Base-by-base conservation (phyloP, 2,113 vertebrate genomes). In the Clupea harengus region DNA sequence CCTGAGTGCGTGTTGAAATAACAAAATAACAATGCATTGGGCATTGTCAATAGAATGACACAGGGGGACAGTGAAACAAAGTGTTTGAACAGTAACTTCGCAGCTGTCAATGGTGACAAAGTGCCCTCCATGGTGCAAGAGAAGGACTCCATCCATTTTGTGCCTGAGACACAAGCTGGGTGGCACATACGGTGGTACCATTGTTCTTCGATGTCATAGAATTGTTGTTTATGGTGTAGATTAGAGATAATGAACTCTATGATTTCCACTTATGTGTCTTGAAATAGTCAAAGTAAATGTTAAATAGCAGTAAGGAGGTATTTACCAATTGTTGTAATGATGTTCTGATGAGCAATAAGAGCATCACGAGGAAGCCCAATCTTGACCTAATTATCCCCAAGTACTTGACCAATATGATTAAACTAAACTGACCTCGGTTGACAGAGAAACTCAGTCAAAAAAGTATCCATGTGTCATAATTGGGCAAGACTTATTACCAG, bases 1-100 rank as follows among this genome's bases (percentile, higher is more conserved):
- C 72, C 72, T 78, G 13, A 78, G 72, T 39, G 39, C 32, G 15
- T 78, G 72, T 39, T 78, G 60, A 64, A 25, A 64, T 64, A 64
- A 64, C 60, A 78, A 78, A 78, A 78, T 78, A 78, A 39, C 28
- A 78, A 78, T 32, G 72, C 28, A 44, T 39, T 3, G 72, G 72
- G 72, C 13, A 78, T 78, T 78, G 72, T 78, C 72, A 78, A 17
- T 78, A 32, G 72, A 78, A 39, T 78, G 72, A 78, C 72, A 78
- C 72, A 78, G 72, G 72, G 28, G 72, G 39, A 78, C 72, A 78
- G 64, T 67, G n/a, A 28, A 67, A 67, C 11, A 67, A 67, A 78
- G 28, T 78, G 13, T 39, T 78, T 32, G 13, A 32, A 39, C 72
- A 15, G 72, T 78, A 78, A 32, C 25, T 78, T 78, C 17, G 72